Percentiles rank a stretch among this genome's conserved stretches.
phyloP scores from a whole-genome alignment of 2,888 invertebrate species.

The Lathronympha strigana region DNA sequence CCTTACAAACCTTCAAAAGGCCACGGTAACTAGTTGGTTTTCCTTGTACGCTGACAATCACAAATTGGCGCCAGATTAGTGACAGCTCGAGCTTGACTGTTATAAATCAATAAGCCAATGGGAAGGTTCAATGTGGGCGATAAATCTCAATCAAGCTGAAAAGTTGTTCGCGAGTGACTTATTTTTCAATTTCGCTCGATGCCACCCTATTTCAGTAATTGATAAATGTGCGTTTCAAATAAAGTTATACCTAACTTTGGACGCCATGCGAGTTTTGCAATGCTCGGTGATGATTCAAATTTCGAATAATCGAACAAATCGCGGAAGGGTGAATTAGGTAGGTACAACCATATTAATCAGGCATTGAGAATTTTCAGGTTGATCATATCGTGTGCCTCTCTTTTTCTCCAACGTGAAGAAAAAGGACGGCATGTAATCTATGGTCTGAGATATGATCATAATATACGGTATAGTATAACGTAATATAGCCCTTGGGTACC shows the following conservation, averaged over 20 bases:
- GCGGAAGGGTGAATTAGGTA: no score
- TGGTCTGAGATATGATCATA: no score
- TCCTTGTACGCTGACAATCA: slow-evolving; percentile 14
- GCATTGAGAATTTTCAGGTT: no score
- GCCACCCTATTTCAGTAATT: slow-evolving; percentile 49
- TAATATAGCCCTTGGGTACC: no score
- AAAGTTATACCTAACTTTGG: slow-evolving; percentile 44
- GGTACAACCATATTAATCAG: no score
- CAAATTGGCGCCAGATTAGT: slow-evolving; percentile 24
- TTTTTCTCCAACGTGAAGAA: no score
- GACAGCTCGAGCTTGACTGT: slow-evolving; percentile 22
- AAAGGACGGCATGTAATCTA: no score
- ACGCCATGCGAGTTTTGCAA: slow-evolving; percentile 9
- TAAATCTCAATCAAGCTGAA: slow-evolving; percentile 62
- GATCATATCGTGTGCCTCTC: no score
- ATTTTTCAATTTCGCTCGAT: slow-evolving; percentile 63
- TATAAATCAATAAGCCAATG: slow-evolving; percentile 36
- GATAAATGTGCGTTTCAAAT: slow-evolving; percentile 60
- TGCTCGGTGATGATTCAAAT: background rate
- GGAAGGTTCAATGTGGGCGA: slow-evolving; percentile 48
- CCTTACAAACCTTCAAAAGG: background rate
- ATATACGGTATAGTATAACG: no score
- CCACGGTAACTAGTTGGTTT: slow-evolving; percentile 4
- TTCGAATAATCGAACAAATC: background rate
- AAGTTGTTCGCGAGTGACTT: slow-evolving; percentile 62